Evolutionary conservation across 2,797 vertebrate genomes (phyloP), one percentile per base, ranked within the genome.

Genomic region (Pterois miles): DNA sequence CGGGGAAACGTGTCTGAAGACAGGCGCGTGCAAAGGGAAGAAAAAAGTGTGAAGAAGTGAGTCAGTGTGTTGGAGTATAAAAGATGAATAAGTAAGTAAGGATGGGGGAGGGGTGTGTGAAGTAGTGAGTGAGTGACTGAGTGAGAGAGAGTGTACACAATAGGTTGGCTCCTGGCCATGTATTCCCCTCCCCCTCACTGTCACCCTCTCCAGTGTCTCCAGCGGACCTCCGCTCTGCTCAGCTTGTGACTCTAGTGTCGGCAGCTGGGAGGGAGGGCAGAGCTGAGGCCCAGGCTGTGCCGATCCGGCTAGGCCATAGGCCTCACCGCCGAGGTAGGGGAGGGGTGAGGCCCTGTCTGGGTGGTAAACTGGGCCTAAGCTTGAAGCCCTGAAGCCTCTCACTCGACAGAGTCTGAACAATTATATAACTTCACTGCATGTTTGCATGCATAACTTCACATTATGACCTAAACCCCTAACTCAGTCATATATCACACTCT

Each of bases 141-240:
- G 84, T 59, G 58, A 74, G 63, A 50, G 65, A 84, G 81, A 83
- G 87, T 90, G 90, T 93, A 93, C 93, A 95, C 94, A 95, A 95
- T 95, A 92, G 94, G 89, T 92, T 95, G 93, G 93, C 92, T 93
- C 85, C 83, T 91, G 92, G 93, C 93, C 93, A 93, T 87, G 74
- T 88, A 88, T 91, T 91, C 92, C 92, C 93, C 89, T 89, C 92
- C 93, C 92, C 92, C 89, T 86, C 90, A 65, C 88, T 86, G 92
- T 92, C 93, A 92, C 92, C 90, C 91, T 89, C 91, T 84, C 80
- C 88, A 86, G 86, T 90, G 91, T 92, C 91, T 93, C 89, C 86
- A 67, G 90, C 91, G 82, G 90, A 92, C 92, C 88, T 90, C 90
- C 11, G 88, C 89, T 91, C 86, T 22, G 88, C 90, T 91, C 86